Base-by-base conservation (phyloP, 2,888 invertebrate genomes). In the Hyalella azteca region DNA sequence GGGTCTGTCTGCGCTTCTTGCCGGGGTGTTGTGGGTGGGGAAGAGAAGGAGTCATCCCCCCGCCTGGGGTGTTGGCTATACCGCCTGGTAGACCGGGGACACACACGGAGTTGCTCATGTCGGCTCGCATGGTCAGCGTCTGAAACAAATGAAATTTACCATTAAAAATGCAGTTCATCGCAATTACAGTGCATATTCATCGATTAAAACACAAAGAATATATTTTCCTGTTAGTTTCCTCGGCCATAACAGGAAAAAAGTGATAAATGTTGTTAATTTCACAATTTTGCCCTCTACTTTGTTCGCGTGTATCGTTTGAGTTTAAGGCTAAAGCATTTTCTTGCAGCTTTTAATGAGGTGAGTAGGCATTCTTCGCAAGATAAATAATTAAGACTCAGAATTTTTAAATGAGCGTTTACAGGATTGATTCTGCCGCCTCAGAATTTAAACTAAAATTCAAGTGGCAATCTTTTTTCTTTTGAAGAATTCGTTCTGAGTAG, bases 1-100 rank as follows among this genome's bases (percentile, higher is more conserved):
- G 66, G 7, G 36, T n/a, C 39, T 66, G 66, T 36, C 36, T 66
- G 66, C 66, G 66, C 66, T 66, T 66, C 11, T 36, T 66, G 66
- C 36, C 29, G 36, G 66, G 66, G 36, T 36, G 66, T n/a, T n/a
- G n/a, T n/a, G n/a, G n/a, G n/a, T n/a, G n/a, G n/a, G n/a, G n/a
- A 11, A 45, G 45, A 15, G 45, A 45, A 5, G 66, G 66, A 5
- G 66, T 36, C 15, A n/a, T 5, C 19, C 36, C 11, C 13, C 29
- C 66, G 3, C 36, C 66, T 1, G 66, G 66, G 36, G 66, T 66
- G 66, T 66, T 32, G 39, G 66, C 66, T 3, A 29, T 66, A n/a
- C 66, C 66, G 66, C 66, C 36, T 32, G 66, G 66, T 19, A 66
- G 66, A n/a, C 36, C 36, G 15, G 66, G 66, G 66, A 36, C 29